Percentiles rank a stretch among this genome's conserved stretches.
Conservation (phyloP, 2,797 vertebrate species). For the Pristis pectinata region DNA sequence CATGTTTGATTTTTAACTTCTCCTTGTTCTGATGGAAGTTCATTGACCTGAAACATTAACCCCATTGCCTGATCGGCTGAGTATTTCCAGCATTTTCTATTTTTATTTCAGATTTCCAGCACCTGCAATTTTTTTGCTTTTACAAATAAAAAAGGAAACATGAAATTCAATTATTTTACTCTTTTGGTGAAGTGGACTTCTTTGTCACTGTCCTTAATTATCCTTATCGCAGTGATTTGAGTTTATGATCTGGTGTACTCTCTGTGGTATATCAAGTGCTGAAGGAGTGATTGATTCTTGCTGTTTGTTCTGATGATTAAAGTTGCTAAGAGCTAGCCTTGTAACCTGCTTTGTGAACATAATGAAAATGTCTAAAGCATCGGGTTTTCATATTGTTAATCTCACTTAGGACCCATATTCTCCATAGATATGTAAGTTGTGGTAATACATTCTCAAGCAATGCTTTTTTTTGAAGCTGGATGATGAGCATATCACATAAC, state of each 20-base stretch:
- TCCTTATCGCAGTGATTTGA: background rate
- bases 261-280: background rate
- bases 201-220: background rate
- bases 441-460: background rate
- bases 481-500: background rate
- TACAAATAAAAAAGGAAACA: background rate
- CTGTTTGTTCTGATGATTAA: background rate
- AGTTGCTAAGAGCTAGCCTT: background rate
- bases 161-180: conserved; percentile 12
- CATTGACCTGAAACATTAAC: too few species aligned
- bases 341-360: background rate
- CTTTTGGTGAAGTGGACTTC: background rate
- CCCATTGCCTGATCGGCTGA: too few species aligned
- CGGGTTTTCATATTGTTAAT: background rate
- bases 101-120: too few species aligned
- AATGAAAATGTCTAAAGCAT: background rate
- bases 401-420: background rate
- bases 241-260: background rate
- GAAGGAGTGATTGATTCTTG: background rate
- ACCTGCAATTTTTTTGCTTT: background rate
- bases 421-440: background rate
- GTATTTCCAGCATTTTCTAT: too few species aligned
- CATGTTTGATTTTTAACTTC: too few species aligned
- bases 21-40: too few species aligned
- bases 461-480: background rate